A percentile compares a stretch with the other conserved stretches of the same genome.
These are phyloP conservation scores for Oreochromis mossambicus DNA, from an alignment of 2,797 vertebrate genomes.

Conservation along the genomic window DNA sequence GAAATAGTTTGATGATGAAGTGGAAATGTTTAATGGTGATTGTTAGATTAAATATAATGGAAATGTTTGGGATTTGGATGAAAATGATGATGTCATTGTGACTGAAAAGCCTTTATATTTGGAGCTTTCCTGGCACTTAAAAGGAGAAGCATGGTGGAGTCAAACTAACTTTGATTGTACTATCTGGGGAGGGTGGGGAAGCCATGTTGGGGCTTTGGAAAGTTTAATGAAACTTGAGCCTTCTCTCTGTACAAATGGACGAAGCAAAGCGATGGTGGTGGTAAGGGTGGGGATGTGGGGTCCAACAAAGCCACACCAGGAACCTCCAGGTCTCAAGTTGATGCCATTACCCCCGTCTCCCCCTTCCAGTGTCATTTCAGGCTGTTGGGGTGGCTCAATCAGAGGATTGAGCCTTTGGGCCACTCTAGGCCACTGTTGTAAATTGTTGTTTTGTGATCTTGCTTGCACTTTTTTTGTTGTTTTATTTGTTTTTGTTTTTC, in stretches of 20 bases:
- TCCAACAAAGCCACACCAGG: constrained; percentile 2
- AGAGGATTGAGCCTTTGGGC: constrained; percentile 35
- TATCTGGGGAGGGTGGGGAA: constrained; percentile 33
- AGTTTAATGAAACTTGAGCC: constrained; percentile 25
- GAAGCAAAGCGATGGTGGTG: constrained; percentile 1
- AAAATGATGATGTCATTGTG: constrained; percentile 10
- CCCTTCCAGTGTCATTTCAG: not conserved
- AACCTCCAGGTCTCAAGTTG: constrained; percentile 5
- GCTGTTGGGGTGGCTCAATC: not conserved
- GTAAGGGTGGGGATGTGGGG: not conserved
- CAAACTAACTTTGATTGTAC: constrained; percentile 61
- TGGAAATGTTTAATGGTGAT: not conserved
- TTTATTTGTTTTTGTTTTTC: not conserved
- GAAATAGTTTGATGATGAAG: not conserved
- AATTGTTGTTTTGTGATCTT: constrained; percentile 73
- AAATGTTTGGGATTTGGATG: constrained; percentile 1
- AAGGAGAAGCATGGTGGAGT: constrained; percentile 54
- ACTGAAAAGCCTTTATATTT: constrained; percentile 46
- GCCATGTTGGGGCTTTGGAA: constrained; percentile 31
- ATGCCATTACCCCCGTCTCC: not conserved
- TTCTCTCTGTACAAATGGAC: constrained; percentile 47
- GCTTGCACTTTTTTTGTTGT: constrained; percentile 64
- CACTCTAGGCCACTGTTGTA: constrained; percentile 57
- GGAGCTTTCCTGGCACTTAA: constrained; percentile 46
- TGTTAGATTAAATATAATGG: not conserved